Evolutionary conservation across 2,797 vertebrate genomes (phyloP), one percentile per base, ranked within the genome.

Genomic region (Leptodactylus fallax): DNA sequence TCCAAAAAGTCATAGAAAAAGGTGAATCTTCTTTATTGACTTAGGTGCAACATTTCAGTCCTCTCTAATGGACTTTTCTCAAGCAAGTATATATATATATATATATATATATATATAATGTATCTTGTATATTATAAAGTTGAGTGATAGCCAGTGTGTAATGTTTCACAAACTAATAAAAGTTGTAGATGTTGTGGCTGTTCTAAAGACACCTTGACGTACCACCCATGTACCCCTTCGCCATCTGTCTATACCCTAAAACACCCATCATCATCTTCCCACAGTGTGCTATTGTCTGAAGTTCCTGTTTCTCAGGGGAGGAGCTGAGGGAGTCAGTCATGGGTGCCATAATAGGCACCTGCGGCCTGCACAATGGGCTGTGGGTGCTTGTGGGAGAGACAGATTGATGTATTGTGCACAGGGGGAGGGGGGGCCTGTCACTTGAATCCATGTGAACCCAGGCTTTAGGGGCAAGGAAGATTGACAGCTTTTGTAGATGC

Each of bases 401-500:
- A 99, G 97, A 99, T 98, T 99, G 98, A 98, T 98, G 97, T 94
- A 97, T 98, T 98, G 98, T 97, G 96, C 94, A 90, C 90, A 90
- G 94, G 95, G 95, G 96, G 95, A 96, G 95, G 96, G 97, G 97
- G 96, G 95, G 95, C 60, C 93, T 94, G 95, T 96, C 95, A 96
- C 95, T 95, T 90, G 94, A 95, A 96, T 93, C 93, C 94, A 94
- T 96, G 95, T 96, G 96, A 99, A 98, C 97, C 96, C 97, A 92
- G 96, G 96, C 97, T 97, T 96, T 97, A 93, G 96, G 96, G 96
- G 96, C 97, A 95, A 86, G 93, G 94, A 93, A 97, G 98, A 99
- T 97, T 98, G 98, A 98, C 98, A 99, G 98, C 97, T 98, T 99
- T 99, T 99, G 97, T 99, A 96, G 96, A 93, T 91, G 94, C 95